Evolutionary conservation across 2,797 vertebrate genomes (phyloP).

Genomic region (Hyperoplus immaculatus): DNA sequence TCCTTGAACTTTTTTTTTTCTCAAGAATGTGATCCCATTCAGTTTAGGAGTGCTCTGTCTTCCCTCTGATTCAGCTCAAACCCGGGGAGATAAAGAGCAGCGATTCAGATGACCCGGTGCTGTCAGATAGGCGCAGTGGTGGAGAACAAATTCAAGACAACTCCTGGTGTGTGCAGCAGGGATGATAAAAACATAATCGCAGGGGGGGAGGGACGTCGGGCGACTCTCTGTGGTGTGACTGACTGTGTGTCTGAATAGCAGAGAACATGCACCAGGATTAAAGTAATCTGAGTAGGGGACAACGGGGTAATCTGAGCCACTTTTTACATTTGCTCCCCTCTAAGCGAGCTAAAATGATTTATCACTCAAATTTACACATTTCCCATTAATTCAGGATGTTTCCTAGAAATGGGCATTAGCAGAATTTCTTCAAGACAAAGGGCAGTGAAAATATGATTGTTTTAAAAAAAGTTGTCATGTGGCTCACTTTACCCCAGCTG

Average conservation of each 20-base stretch:
- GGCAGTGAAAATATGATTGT: too few species aligned
- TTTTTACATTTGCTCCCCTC: too few species aligned
- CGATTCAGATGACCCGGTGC: constrained; percentile 59
- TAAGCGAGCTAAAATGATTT: too few species aligned
- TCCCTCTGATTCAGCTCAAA: constrained; percentile 51
- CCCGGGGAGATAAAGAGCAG: constrained; percentile 67
- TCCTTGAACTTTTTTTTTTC: constrained; percentile 52
- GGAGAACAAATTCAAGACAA: constrained; percentile 62
- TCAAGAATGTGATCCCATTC: constrained; percentile 45
- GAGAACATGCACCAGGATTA: constrained; percentile 47
- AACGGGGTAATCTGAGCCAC: too few species aligned
- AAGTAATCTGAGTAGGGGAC: constrained; percentile 38
- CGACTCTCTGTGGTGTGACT: constrained; percentile 36
- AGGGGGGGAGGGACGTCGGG: constrained; percentile 54
- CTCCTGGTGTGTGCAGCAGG: constrained; percentile 68
- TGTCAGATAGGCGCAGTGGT: constrained; percentile 62
- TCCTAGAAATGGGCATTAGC: too few species aligned
- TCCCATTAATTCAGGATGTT: too few species aligned
- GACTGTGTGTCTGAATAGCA: constrained; percentile 49
- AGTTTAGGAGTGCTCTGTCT: constrained; percentile 53
- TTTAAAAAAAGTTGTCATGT: too few species aligned
- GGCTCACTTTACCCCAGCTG: too few species aligned
- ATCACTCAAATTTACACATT: too few species aligned
- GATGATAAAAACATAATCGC: constrained; percentile 73
- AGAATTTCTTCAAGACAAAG: too few species aligned